Conservation (phyloP, 2,888 invertebrate species). For the Aphodius granarius region DNA sequence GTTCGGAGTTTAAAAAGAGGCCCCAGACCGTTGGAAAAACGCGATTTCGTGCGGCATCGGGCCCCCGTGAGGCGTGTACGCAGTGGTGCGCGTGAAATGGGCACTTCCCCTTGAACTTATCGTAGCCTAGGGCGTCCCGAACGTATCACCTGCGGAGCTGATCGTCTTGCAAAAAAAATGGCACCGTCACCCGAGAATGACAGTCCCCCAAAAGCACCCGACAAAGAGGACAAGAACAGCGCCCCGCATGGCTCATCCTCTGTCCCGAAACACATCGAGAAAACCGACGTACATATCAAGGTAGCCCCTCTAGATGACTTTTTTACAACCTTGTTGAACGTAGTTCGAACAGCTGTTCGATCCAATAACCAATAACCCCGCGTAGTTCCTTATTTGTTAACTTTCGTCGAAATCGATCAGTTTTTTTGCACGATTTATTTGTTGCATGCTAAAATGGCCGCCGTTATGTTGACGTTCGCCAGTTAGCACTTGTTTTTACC, state of each 20-base stretch:
- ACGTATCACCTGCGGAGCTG: neutral
- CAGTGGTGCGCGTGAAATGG: conserved; percentile 17
- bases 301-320: conserved; percentile 17
- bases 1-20: conserved; percentile 42
- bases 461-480: conserved; percentile 34
- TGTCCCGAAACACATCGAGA: conserved; percentile 51
- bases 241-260: conserved; percentile 53
- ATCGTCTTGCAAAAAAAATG: conserved; percentile 52
- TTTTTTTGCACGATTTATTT: conserved; percentile 18
- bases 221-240: conserved; percentile 58
- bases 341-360: neutral
- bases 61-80: neutral
- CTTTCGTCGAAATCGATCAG: neutral
- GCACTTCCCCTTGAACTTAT: neutral
- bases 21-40: neutral
- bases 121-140: neutral
- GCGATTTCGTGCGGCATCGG: neutral
- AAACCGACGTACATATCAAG: conserved; percentile 49
- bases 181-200: conserved; percentile 78
- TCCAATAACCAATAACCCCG: neutral
- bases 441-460: conserved; percentile 37
- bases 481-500: conserved; percentile 32
- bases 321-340: conserved; percentile 21
- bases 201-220: conserved; percentile 75
- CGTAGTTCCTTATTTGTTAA: neutral